Evolutionary conservation across 1,140 invertebrate species (phyloP).

Genomic region (Cataglyphis hispanica): DNA sequence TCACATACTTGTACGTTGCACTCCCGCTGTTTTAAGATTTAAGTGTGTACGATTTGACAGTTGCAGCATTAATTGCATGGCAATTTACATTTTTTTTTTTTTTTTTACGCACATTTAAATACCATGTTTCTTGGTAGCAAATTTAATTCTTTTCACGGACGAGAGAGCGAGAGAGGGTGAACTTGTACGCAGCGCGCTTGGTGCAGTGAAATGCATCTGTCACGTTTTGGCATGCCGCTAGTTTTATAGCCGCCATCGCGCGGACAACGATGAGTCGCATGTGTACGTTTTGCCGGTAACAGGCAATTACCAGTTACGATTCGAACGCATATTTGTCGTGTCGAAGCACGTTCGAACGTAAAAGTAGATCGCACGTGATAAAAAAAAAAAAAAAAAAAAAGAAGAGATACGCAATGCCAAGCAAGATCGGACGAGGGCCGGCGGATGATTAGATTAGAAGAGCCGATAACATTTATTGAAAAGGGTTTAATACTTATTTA

Average conservation of each 20-base stretch:
- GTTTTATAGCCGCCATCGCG: conserved; percentile 39
- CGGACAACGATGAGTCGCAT: conserved; percentile 36
- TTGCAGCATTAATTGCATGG: too few relatives aligned
- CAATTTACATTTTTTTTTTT: too few relatives aligned
- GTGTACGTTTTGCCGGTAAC: conserved; percentile 37
- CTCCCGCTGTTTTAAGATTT: too few relatives aligned
- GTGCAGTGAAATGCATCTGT: conserved; percentile 19
- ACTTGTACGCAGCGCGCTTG: not conserved
- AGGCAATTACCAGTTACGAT: conserved; percentile 45
- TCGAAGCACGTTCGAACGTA: conserved; percentile 66
- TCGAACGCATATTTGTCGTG: conserved; percentile 69
- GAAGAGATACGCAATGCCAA: not conserved
- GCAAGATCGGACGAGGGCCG: conserved; percentile 52
- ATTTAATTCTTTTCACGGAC: too few relatives aligned
- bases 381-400: not conserved
- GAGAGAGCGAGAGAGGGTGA: not conserved
- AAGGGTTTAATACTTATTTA: conserved; percentile 26
- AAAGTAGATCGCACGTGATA: conserved; percentile 27
- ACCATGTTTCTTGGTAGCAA: too few relatives aligned
- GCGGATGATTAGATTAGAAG: too few relatives aligned
- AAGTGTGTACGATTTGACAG: too few relatives aligned
- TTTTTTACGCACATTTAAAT: too few relatives aligned
- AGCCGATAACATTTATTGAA: conserved; percentile 24
- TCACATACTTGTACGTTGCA: too few relatives aligned
- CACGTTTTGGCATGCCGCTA: conserved; percentile 25